These are phyloP conservation scores for Nomada flava DNA, from an alignment of 2,888 invertebrate species.

Conservation along the genomic window DNA sequence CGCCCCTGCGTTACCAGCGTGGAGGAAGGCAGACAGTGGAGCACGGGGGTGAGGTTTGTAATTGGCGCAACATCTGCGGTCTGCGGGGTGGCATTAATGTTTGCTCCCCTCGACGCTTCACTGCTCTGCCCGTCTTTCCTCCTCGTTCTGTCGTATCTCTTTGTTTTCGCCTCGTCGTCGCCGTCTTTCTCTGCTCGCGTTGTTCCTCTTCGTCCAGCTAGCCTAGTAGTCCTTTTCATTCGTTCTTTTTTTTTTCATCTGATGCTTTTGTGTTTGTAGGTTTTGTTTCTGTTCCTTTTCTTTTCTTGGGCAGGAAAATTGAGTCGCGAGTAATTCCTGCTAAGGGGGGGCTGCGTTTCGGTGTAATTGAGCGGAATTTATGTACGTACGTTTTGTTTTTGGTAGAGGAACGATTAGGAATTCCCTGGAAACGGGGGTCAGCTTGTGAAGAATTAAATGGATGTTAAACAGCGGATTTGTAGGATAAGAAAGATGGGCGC, in stretches of 20 bases:
- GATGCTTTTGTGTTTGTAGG: not conserved
- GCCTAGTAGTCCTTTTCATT: slow-evolving; percentile 27
- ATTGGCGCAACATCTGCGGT: slow-evolving; percentile 84
- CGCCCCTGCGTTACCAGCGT: not conserved
- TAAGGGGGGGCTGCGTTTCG: not conserved
- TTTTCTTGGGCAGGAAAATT: slow-evolving; percentile 9
- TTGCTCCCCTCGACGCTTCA: slow-evolving; percentile 74
- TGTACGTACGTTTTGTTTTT: not conserved
- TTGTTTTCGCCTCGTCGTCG: slow-evolving; percentile 20
- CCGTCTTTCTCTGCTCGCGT: slow-evolving; percentile 3
- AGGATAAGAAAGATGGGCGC: too few relatives aligned
- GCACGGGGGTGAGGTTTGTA: slow-evolving; percentile 81
- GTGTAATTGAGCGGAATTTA: not conserved
- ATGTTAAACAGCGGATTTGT: too few relatives aligned
- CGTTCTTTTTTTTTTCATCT: not conserved
- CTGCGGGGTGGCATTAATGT: slow-evolving; percentile 83
- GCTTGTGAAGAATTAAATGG: too few relatives aligned
- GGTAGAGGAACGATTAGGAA: slow-evolving; percentile 6
- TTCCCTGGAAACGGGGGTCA: not conserved
- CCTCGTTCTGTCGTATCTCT: slow-evolving; percentile 14
- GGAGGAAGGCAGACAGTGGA: slow-evolving; percentile 15
- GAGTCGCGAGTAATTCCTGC: slow-evolving; percentile 26
- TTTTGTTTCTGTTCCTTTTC: slow-evolving; percentile 20
- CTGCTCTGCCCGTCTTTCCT: slow-evolving; percentile 1
- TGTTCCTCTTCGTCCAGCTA: slow-evolving; percentile 12